Conservation (phyloP, 1,140 invertebrate species). For the Tetragnatha versicolor region DNA sequence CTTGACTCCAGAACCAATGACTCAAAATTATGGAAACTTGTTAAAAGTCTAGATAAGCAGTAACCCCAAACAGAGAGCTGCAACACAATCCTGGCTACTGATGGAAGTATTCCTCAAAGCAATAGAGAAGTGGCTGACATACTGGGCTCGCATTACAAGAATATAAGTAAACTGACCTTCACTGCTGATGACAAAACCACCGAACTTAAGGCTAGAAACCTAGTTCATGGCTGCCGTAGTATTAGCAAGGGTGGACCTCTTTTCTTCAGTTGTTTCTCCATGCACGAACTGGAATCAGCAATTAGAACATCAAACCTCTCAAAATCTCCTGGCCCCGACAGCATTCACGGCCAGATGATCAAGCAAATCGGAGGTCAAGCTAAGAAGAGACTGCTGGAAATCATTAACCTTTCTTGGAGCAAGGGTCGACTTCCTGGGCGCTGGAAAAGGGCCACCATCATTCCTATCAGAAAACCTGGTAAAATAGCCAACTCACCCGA, state of each 20-base stretch:
- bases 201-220: neutral
- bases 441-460: neutral
- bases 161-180: conserved; percentile 1
- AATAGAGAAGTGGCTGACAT: neutral
- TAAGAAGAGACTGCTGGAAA: neutral
- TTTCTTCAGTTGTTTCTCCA: neutral
- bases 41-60: neutral
- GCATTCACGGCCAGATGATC: neutral
- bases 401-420: neutral
- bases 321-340: neutral
- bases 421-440: neutral
- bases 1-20: neutral
- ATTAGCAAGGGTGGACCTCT: neutral
- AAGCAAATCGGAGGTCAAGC: neutral
- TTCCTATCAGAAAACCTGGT: neutral
- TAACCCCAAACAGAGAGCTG: neutral
- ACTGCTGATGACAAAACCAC: neutral
- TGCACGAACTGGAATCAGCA: neutral
- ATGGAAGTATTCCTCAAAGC: neutral
- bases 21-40: conserved; percentile 1
- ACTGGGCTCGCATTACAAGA: neutral
- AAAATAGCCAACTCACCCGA: neutral
- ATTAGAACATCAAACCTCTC: neutral
- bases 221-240: neutral
- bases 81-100: neutral